Evolutionary conservation across 2,797 vertebrate genomes (phyloP).

Genomic region (Chromis chromis): DNA sequence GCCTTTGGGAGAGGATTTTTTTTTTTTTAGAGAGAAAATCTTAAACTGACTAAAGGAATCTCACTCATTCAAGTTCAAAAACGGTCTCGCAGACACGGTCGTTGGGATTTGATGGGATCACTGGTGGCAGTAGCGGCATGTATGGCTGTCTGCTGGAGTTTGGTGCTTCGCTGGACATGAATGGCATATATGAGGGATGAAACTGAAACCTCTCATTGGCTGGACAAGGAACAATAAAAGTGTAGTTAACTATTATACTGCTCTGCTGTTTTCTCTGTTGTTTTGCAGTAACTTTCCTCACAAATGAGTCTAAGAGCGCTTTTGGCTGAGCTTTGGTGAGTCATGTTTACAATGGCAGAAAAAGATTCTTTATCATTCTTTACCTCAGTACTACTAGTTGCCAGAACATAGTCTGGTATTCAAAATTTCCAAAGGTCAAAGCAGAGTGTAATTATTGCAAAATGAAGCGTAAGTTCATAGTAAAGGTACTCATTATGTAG

Average conservation of each 20-base stretch:
- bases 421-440: neutral
- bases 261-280: slow-evolving; percentile 35
- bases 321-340: neutral
- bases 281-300: slow-evolving; percentile 18
- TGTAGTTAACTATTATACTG: slow-evolving; percentile 78
- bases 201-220: slow-evolving; percentile 75
- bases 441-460: too few relatives aligned
- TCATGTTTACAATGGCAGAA: neutral
- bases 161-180: slow-evolving; percentile 60
- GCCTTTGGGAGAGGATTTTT: slow-evolving; percentile 63
- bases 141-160: slow-evolving; percentile 58
- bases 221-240: slow-evolving; percentile 82
- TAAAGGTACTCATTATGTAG: neutral
- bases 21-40: slow-evolving; percentile 79
- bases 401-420: neutral
- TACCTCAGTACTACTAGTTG: neutral
- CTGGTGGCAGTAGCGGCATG: slow-evolving; percentile 52
- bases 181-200: slow-evolving; percentile 69
- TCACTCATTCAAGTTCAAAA: slow-evolving; percentile 65
- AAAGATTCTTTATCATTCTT: neutral
- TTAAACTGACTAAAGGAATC: slow-evolving; percentile 82
- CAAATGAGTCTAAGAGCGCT: neutral
- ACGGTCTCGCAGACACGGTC: slow-evolving; percentile 24
- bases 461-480: too few relatives aligned
- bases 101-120: slow-evolving; percentile 55